Evolutionary conservation across 2,113 vertebrate species (phyloP), one percentile per base, ranked within the genome.

Genomic region (Nycticebus coucang): DNA sequence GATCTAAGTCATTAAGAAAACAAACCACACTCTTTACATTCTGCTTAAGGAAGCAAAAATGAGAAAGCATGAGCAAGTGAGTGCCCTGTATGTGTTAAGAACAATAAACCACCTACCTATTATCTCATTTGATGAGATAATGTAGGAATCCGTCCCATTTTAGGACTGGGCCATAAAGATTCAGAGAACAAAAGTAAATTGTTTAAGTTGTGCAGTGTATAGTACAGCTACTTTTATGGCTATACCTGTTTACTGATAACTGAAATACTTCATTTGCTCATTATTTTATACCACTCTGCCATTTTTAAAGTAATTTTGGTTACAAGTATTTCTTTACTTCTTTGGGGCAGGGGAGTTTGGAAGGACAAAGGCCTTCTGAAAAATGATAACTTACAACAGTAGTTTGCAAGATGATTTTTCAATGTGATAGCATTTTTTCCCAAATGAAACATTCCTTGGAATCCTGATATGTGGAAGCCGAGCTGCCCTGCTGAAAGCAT

Each of bases 21-120:
- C 66, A 72, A 96, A 88, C 35, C 33, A 30, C 8, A 71, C 88
- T 60, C 64, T 69, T 93, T 55, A 60, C 68, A 66, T 68, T 94
- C 83, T 83, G 45, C 50, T 87, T 62, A 83, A 92, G 57, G 91
- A 82, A 82, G 50, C 22, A 93, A 93, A 94, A 93, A 50, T 68
- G 60, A 96, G 17, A 75, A 0, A 33, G 1, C 21, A 60, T 45
- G 80, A 71, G 66, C 37, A 72, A n/a, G 11, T 82, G 59, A 82
- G 26, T 18, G 35, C 18, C 6, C 9, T n/a, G 2, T 11, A 21
- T 53, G 66, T 55, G 64, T 71, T 62, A 75, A 35, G n/a, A 89
- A 86, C 14, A 77, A 77, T 53, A 37, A 93, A 89, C 7, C 37
- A 86, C 1, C 12, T 14, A 50, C 1, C 28, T n/a, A 71, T 53